These are phyloP conservation scores for Anarsia innoxiella DNA, from an alignment of 2,888 invertebrate species.

Conservation along the genomic window DNA sequence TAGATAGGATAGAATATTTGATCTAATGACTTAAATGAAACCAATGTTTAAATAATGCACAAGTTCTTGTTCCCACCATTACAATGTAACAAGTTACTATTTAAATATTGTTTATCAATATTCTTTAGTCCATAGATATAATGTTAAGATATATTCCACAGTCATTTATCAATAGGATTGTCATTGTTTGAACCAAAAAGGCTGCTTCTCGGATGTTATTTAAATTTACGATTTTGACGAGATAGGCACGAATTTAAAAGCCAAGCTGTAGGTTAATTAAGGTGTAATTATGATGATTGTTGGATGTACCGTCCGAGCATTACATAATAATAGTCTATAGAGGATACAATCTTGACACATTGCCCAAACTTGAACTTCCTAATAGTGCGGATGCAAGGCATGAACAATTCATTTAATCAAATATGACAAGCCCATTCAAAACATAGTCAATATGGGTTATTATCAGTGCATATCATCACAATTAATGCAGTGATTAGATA, in stretches of 20 bases:
- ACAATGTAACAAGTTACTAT: conserved; percentile 52
- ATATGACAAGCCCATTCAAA: conserved; percentile 48
- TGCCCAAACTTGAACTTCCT: conserved; percentile 50
- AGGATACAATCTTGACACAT: conserved; percentile 55
- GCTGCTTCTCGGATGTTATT: conserved; percentile 72
- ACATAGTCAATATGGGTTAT: conserved; percentile 62
- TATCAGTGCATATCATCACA: conserved; percentile 75
- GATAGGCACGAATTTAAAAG: conserved; percentile 72
- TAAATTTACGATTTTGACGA: conserved; percentile 63
- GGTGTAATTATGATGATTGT: conserved; percentile 61
- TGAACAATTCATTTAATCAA: conserved; percentile 47
- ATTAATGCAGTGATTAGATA: conserved; percentile 73
- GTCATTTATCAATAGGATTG: conserved; percentile 62
- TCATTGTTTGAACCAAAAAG: conserved; percentile 67
- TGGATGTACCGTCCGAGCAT: conserved; percentile 73
- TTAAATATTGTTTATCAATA: conserved; percentile 68
- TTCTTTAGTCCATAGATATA: conserved; percentile 57
- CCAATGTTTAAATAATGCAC: conserved; percentile 66
- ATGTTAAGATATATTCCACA: conserved; percentile 69
- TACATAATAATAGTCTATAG: conserved; percentile 61
- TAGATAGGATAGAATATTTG: conserved; percentile 46
- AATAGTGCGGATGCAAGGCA: conserved; percentile 48
- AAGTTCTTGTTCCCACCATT: conserved; percentile 66
- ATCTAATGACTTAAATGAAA: conserved; percentile 50
- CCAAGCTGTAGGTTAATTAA: conserved; percentile 71